phyloP scores from a whole-genome alignment of 2,888 invertebrate species.

The Dryobota labecula region DNA sequence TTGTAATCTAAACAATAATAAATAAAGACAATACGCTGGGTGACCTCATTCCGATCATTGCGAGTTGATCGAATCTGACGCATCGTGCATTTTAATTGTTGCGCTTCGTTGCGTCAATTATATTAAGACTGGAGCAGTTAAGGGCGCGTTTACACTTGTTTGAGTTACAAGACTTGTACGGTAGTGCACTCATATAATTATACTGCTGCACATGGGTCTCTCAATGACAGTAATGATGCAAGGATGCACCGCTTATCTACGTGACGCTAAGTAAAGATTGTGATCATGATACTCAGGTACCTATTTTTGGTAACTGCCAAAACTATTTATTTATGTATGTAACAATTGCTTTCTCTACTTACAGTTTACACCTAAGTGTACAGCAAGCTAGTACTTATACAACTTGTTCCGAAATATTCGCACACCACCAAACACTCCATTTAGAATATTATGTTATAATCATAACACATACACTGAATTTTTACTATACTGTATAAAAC shows the following conservation, averaged over 20 bases:
- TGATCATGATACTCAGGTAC: neutral
- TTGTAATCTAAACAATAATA: slow-evolving; percentile 76
- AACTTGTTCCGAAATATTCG: no score
- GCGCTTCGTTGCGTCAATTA: slow-evolving; percentile 68
- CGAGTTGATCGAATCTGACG: slow-evolving; percentile 74
- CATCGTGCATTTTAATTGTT: slow-evolving; percentile 77
- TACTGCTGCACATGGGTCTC: neutral
- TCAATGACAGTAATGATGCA: neutral
- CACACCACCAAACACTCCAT: no score
- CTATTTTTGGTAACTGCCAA: neutral
- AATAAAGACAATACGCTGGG: slow-evolving; percentile 75
- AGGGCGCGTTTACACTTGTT: slow-evolving; percentile 22
- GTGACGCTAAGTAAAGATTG: neutral
- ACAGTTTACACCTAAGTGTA: neutral
- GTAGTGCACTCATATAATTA: neutral
- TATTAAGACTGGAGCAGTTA: slow-evolving; percentile 55
- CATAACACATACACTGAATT: no score
- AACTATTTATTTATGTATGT: neutral
- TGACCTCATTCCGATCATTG: slow-evolving; percentile 79
- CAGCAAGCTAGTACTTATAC: no score
- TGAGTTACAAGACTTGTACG: slow-evolving; percentile 10
- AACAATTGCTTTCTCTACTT: neutral
- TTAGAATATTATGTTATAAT: no score
- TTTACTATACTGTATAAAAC: no score
- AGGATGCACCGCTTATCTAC: neutral